These are phyloP conservation scores for Hermodice carunculata DNA, from an alignment of 2,888 invertebrate genomes.

Conservation along the genomic window DNA sequence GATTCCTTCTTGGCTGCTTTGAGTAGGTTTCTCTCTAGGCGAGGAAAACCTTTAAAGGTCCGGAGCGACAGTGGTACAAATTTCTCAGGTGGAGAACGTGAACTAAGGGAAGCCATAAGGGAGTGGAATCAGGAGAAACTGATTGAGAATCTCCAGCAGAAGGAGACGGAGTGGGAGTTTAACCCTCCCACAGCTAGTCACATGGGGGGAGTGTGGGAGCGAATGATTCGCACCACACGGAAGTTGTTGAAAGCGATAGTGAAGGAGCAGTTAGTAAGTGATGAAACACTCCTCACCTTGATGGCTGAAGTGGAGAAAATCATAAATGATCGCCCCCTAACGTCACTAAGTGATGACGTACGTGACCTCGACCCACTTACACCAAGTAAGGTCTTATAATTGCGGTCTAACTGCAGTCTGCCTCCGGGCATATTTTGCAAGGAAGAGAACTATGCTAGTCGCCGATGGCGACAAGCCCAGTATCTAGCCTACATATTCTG, in stretches of 20 bases:
- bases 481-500: constrained; percentile 34
- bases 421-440: constrained; percentile 28
- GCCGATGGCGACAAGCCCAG: constrained; percentile 40
- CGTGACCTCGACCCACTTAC: too few species aligned
- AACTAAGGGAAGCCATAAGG: constrained; percentile 11
- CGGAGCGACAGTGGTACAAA: constrained; percentile 28
- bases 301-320: constrained; percentile 31
- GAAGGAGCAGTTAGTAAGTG: too few species aligned
- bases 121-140: constrained; percentile 13
- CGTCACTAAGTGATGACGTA: constrained; percentile 24
- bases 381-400: constrained; percentile 57
- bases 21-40: constrained; percentile 4
- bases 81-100: constrained; percentile 22
- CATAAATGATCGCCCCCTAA: constrained; percentile 33
- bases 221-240: too few species aligned
- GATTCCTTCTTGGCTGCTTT: constrained; percentile 21
- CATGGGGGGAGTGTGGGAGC: too few species aligned
- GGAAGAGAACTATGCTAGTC: constrained; percentile 25
- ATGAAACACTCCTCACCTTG: constrained; percentile 32
- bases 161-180: constrained; percentile 22
- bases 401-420: constrained; percentile 2
- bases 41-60: constrained; percentile 16
- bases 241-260: neutral
- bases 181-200: constrained; percentile 27
- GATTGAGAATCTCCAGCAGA: neutral